Evolutionary conservation across 23 tunicate genomes (phyloP).

Genomic region (Ascidia mentula): DNA sequence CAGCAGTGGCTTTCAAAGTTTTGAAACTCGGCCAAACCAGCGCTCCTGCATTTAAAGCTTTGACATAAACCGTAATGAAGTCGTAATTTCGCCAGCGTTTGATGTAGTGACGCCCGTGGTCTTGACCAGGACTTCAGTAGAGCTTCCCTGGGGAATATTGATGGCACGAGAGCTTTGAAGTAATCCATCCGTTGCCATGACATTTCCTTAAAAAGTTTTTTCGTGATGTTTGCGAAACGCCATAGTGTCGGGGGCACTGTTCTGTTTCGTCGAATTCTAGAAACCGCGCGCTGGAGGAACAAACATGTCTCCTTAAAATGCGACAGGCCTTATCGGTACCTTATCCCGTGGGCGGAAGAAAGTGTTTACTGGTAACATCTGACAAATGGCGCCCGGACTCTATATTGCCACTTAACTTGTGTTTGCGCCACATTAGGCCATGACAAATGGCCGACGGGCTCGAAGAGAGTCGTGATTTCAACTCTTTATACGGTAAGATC

Average conservation of each 20-base stretch:
- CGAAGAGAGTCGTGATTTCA: background rate
- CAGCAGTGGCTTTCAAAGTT: too few relatives aligned
- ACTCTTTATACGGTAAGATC: background rate
- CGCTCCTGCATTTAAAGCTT: too few relatives aligned
- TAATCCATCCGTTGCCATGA: too few relatives aligned
- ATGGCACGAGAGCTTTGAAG: too few relatives aligned
- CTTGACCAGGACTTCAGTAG: background rate
- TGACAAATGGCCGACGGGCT: background rate
- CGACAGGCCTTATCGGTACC: background rate
- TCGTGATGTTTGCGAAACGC: background rate
- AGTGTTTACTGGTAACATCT: background rate
- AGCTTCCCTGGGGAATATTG: background rate
- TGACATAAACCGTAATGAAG: background rate
- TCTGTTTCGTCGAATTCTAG: background rate
- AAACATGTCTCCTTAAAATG: too few relatives aligned
- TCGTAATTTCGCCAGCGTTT: background rate
- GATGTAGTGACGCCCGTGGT: background rate
- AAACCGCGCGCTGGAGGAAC: too few relatives aligned
- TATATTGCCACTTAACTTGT: background rate
- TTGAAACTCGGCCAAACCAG: too few relatives aligned
- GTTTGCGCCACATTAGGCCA: background rate
- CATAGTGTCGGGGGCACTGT: background rate
- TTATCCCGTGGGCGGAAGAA: slow-evolving; percentile 5
- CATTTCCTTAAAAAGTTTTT: background rate
- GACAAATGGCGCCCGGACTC: background rate